A percentile compares a stretch with the other conserved stretches of the same genome.
These are phyloP conservation scores for Stegophylla sp. DNA, from an alignment of 2,888 invertebrate species.

Conservation along the genomic window DNA sequence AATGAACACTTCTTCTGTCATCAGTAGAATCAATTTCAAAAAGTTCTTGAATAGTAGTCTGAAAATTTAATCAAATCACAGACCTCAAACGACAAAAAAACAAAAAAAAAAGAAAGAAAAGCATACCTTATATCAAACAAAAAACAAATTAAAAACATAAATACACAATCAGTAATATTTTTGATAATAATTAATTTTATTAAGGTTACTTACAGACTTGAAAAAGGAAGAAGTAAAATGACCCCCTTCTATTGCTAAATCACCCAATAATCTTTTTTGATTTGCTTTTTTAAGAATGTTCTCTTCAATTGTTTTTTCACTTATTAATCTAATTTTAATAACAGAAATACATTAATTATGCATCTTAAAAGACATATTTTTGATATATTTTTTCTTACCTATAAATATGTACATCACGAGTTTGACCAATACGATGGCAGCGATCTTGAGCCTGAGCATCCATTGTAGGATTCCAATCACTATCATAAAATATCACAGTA, in stretches of 20 bases:
- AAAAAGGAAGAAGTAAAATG: slow-evolving; percentile 98
- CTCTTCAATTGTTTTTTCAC: slow-evolving; percentile 97
- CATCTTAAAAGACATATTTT: neutral
- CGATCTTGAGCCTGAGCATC: slow-evolving; percentile 96
- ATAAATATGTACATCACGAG: slow-evolving; percentile 82
- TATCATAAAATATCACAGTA: slow-evolving; percentile 99
- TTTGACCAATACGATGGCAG: slow-evolving; percentile 99
- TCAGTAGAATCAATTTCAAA: slow-evolving; percentile 75
- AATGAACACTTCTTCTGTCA: slow-evolving; percentile 44
- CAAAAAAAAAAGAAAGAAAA: too few species aligned
- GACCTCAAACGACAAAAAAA: neutral
- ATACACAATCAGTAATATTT: too few species aligned
- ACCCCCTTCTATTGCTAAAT: slow-evolving; percentile 97
- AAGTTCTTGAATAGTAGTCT: slow-evolving; percentile 91
- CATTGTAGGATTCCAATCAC: slow-evolving; percentile 99
- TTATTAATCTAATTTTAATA: slow-evolving; percentile 76
- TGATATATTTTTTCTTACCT: slow-evolving; percentile 60
- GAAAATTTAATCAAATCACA: slow-evolving; percentile 58
- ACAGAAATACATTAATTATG: slow-evolving; percentile 21
- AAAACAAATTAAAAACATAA: neutral
- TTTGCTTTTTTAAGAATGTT: slow-evolving; percentile 99
- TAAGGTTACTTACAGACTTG: slow-evolving; percentile 73
- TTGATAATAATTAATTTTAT: neutral
- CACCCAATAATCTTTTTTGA: slow-evolving; percentile 93
- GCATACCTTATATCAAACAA: too few species aligned